Percentiles rank a stretch among this genome's conserved stretches.
Conservation (phyloP, 2,113 vertebrate genomes). For the Capreolus pygargus region DNA sequence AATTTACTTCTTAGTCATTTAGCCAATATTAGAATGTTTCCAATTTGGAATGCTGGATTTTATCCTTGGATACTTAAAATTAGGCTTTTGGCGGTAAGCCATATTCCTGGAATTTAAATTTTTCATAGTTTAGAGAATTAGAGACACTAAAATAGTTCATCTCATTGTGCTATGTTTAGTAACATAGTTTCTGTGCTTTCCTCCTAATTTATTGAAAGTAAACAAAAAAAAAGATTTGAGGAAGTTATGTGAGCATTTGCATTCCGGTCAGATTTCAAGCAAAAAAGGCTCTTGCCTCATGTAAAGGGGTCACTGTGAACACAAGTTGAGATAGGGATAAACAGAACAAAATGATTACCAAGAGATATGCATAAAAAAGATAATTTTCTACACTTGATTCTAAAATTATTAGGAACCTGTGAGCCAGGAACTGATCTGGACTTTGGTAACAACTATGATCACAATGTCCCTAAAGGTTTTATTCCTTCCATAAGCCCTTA, state of each 20-base stretch:
- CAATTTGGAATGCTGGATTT: not conserved
- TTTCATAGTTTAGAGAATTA: conserved; percentile 9
- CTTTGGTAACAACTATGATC: not conserved
- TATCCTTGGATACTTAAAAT: conserved; percentile 30
- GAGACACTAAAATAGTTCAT: not conserved
- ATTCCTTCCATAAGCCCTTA: not conserved
- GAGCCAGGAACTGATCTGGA: not conserved
- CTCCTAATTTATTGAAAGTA: not conserved
- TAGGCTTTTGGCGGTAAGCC: not conserved
- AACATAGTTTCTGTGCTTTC: not conserved
- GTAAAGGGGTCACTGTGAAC: not conserved
- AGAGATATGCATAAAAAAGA: not conserved
- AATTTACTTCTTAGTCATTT: conserved; percentile 13
- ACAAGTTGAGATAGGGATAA: not conserved
- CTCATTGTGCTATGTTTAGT: conserved; percentile 18
- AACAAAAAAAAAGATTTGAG: not conserved
- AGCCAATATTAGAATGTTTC: not conserved
- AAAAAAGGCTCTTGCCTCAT: not conserved
- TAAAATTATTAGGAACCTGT: not conserved
- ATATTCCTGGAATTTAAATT: conserved; percentile 25
- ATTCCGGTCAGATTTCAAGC: conserved; percentile 26
- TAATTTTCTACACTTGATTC: not conserved
- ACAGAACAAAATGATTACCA: not conserved
- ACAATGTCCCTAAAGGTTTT: not conserved
- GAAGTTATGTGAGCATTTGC: not conserved